Evolutionary conservation across 1,140 invertebrate species (phyloP).

Genomic region (Ooceraea biroi): DNA sequence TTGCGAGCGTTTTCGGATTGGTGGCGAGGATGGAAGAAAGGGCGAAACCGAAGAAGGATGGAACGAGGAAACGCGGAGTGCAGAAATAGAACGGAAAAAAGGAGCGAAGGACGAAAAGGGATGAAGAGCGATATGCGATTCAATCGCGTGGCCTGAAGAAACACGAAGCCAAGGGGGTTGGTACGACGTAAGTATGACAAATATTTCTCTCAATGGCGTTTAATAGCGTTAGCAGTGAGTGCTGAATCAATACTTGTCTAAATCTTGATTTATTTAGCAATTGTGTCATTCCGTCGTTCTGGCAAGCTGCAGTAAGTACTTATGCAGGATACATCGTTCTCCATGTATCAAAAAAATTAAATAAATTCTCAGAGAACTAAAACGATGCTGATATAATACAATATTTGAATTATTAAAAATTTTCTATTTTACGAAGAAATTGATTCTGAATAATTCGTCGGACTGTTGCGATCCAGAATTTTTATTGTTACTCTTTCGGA

Average conservation of each 20-base stretch:
- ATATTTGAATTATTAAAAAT: too few species aligned
- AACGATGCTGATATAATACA: too few species aligned
- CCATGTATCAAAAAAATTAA: too few species aligned
- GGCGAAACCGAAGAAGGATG: constrained; percentile 21
- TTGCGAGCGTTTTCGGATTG: constrained; percentile 62
- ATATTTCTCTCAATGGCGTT: not conserved
- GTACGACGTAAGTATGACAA: not conserved
- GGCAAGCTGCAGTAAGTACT: not conserved
- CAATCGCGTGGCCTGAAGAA: not conserved
- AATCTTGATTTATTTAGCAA: not conserved
- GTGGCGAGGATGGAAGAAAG: constrained; percentile 59
- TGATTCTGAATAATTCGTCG: constrained; percentile 50
- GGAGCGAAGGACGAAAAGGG: not conserved
- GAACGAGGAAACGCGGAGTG: constrained; percentile 11
- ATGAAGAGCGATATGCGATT: not conserved
- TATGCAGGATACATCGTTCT: too few species aligned
- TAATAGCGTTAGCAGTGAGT: not conserved
- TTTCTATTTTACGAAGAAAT: not conserved
- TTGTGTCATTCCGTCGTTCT: not conserved
- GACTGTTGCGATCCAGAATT: not conserved
- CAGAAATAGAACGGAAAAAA: not conserved
- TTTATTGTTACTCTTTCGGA: constrained; percentile 54
- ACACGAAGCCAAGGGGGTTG: not conserved
- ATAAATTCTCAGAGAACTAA: too few species aligned
- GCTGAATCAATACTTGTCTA: not conserved